Evolutionary conservation across 2,113 vertebrate species (phyloP).

Genomic region (Ursus arctos): DNA sequence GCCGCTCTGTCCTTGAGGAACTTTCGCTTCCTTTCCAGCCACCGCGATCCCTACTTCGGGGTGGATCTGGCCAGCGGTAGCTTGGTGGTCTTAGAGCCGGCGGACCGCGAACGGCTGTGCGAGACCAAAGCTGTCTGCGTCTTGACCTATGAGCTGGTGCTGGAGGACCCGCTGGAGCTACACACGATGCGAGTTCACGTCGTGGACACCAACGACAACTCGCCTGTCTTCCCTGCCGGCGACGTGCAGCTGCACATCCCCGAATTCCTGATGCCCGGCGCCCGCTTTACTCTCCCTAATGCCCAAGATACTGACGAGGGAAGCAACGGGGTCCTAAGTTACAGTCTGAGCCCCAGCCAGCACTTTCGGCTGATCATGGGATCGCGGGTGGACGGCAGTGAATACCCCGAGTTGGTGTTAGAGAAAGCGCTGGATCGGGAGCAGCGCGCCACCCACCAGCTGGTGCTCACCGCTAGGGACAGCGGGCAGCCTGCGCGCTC

Average conservation of each 20-base stretch:
- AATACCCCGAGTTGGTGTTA: constrained; percentile 87
- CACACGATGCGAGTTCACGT: constrained; percentile 87
- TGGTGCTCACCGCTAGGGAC: constrained; percentile 87
- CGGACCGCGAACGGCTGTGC: constrained; percentile 88
- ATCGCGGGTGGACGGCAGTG: constrained; percentile 81
- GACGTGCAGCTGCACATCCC: constrained; percentile 86
- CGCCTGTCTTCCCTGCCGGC: constrained; percentile 85
- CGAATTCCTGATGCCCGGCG: constrained; percentile 86
- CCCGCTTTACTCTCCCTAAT: constrained; percentile 86
- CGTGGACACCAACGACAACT: constrained; percentile 89
- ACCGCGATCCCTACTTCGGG: constrained; percentile 86
- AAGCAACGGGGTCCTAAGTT: constrained; percentile 85
- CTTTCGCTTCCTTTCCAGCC: constrained; percentile 86
- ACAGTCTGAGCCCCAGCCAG: constrained; percentile 84
- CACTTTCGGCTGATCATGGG: constrained; percentile 86
- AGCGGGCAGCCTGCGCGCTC: constrained; percentile 84
- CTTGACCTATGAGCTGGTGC: constrained; percentile 88
- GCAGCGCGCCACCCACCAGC: constrained; percentile 81
- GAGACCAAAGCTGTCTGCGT: constrained; percentile 82
- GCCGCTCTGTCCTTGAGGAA: constrained; percentile 86
- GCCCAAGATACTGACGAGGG: constrained; percentile 89
- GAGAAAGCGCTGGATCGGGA: constrained; percentile 88
- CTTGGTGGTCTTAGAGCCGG: constrained; percentile 86
- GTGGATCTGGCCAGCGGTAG: constrained; percentile 87
- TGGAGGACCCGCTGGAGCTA: constrained; percentile 88